Evolutionary conservation across 2,888 invertebrate genomes (phyloP).

Genomic region (Drosophila austrosaltans): DNA sequence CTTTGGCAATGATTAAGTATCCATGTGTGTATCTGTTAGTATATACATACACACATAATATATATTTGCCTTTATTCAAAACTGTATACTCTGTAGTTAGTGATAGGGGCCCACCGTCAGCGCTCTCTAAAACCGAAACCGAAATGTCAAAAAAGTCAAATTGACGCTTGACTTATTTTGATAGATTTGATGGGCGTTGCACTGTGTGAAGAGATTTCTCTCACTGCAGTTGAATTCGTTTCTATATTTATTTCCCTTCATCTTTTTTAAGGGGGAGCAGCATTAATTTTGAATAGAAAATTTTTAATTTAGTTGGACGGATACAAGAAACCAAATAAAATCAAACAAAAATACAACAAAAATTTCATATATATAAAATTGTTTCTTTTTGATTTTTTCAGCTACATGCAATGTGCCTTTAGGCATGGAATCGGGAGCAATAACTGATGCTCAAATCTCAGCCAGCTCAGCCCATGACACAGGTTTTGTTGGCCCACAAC

Average conservation of each 20-base stretch:
- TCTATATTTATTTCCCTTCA: conserved; percentile 57
- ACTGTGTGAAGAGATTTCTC: neutral
- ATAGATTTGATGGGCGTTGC: conserved; percentile 73
- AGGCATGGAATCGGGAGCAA: conserved; percentile 92
- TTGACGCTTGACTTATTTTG: conserved; percentile 78
- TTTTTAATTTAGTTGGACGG: conserved; percentile 24
- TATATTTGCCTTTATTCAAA: conserved; percentile 1
- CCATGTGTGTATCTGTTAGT: conserved; percentile 12
- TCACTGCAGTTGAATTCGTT: neutral
- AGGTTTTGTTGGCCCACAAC: conserved; percentile 91
- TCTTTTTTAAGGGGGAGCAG: conserved; percentile 22
- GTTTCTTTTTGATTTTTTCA: conserved; percentile 82
- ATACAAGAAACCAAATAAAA: conserved; percentile 1
- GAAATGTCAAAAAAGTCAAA: conserved; percentile 65
- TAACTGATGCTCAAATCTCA: conserved; percentile 90
- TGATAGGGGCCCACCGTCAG: neutral
- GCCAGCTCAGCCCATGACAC: conserved; percentile 93
- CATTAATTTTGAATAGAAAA: conserved; percentile 52
- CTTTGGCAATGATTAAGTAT: conserved; percentile 74
- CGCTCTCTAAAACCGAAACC: conserved; percentile 14
- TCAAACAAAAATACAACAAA: conserved; percentile 16
- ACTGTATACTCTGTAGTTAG: conserved; percentile 15
- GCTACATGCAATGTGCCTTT: conserved; percentile 89
- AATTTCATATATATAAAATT: conserved; percentile 5
- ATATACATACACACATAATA: neutral